phyloP scores from a whole-genome alignment of 2,797 vertebrate species.

The Netta rufina region DNA sequence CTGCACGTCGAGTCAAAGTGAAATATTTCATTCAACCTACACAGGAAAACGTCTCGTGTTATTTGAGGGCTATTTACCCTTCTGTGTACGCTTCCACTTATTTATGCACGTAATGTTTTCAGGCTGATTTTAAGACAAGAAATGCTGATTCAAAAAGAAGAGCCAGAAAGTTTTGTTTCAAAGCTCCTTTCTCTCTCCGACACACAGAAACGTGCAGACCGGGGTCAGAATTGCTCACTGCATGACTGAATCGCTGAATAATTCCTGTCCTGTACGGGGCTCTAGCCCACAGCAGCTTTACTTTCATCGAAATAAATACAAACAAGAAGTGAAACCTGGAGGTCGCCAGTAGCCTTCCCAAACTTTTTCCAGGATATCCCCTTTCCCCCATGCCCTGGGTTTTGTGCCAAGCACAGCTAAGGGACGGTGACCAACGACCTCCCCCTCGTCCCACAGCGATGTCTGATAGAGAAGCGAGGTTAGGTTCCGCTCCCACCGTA shows the following conservation, averaged over 20 bases:
- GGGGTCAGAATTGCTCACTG: background rate
- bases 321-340: background rate
- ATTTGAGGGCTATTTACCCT: background rate
- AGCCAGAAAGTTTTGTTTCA: background rate
- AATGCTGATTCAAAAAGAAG: background rate
- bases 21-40: constrained; percentile 1
- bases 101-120: background rate
- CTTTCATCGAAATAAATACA: background rate
- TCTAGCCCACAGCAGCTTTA: background rate
- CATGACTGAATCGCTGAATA: background rate
- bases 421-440: background rate
- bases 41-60: background rate
- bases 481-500: fast-evolving
- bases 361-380: background rate
- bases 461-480: background rate
- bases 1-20: background rate
- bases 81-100: background rate
- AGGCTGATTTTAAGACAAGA: background rate
- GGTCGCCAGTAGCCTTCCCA: background rate
- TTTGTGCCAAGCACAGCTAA: background rate
- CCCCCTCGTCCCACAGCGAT: background rate
- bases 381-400: background rate
- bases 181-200: background rate
- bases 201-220: background rate
- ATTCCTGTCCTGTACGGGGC: background rate